Percentiles rank a stretch among this genome's conserved stretches.
These are phyloP conservation scores for Squalus acanthias DNA, from an alignment of 2,797 vertebrate genomes.

Conservation along the genomic window DNA sequence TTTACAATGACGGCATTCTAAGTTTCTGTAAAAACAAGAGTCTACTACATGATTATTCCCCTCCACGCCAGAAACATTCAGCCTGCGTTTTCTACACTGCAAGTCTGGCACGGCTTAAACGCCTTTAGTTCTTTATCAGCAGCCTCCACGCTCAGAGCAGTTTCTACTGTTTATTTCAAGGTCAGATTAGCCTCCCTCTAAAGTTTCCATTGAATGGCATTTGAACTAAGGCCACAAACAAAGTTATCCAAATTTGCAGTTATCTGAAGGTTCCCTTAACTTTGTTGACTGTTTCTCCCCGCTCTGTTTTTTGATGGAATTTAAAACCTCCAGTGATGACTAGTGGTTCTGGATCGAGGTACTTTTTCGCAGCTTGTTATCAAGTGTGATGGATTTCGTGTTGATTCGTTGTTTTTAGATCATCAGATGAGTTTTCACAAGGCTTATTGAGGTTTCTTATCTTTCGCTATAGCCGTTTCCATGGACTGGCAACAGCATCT, in stretches of 20 bases:
- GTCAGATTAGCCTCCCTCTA: neutral
- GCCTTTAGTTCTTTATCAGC: neutral
- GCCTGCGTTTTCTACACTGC: neutral
- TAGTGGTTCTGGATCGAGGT: neutral
- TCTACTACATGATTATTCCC: neutral
- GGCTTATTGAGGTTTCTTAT: neutral
- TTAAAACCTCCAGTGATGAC: neutral
- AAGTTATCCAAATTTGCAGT: neutral
- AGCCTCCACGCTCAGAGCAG: neutral
- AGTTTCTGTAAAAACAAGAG: neutral
- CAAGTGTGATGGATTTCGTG: neutral
- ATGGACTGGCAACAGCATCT: neutral
- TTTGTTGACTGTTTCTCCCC: neutral
- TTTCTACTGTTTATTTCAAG: neutral
- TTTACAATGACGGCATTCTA: neutral
- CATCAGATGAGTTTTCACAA: neutral
- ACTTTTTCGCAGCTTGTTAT: neutral
- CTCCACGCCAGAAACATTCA: neutral
- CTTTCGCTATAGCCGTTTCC: neutral
- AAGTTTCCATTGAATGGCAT: neutral
- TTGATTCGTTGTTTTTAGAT: neutral
- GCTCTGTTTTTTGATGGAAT: neutral
- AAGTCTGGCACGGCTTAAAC: no score
- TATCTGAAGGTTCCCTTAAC: neutral
- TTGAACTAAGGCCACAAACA: neutral